These are phyloP conservation scores for Agrilus mali DNA, from an alignment of 2,888 invertebrate species.

Conservation along the genomic window DNA sequence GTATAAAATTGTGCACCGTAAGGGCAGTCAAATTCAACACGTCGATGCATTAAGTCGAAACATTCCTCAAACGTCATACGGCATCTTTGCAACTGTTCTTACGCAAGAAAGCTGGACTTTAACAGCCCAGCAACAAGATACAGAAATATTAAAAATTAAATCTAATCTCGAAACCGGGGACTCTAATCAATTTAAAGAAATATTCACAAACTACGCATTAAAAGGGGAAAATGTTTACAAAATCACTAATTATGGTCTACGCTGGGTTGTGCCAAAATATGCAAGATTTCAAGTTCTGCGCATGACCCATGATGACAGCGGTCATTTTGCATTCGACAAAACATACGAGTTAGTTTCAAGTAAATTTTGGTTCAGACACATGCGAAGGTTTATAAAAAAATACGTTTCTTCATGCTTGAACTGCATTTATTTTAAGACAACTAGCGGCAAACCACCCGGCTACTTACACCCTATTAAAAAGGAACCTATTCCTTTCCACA, in stretches of 20 bases:
- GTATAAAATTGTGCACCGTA: conserved; percentile 6
- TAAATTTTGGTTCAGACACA: conserved; percentile 11
- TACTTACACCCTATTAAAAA: conserved; percentile 9
- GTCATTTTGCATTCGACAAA: conserved; percentile 10
- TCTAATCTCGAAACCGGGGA: too few relatives aligned
- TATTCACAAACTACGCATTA: too few relatives aligned
- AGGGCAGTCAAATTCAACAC: conserved; percentile 5
- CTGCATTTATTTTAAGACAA: conserved; percentile 9
- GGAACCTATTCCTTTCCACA: too few relatives aligned
- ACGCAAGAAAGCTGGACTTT: too few relatives aligned
- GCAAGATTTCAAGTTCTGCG: neutral
- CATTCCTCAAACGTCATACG: too few relatives aligned
- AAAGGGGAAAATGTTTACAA: too few relatives aligned
- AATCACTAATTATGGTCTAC: neutral
- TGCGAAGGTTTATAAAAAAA: conserved; percentile 8
- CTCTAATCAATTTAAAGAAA: too few relatives aligned
- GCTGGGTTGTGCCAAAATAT: neutral
- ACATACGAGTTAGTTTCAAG: conserved; percentile 4
- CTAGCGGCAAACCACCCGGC: conserved; percentile 3
- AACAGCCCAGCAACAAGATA: too few relatives aligned
- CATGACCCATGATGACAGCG: conserved; percentile 7
- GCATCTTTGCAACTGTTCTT: too few relatives aligned
- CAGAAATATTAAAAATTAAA: too few relatives aligned
- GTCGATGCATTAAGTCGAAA: conserved; percentile 9
- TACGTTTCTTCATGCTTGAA: conserved; percentile 11